Conservation (phyloP, 2,113 vertebrate genomes). For the Macquaria ambigua region DNA sequence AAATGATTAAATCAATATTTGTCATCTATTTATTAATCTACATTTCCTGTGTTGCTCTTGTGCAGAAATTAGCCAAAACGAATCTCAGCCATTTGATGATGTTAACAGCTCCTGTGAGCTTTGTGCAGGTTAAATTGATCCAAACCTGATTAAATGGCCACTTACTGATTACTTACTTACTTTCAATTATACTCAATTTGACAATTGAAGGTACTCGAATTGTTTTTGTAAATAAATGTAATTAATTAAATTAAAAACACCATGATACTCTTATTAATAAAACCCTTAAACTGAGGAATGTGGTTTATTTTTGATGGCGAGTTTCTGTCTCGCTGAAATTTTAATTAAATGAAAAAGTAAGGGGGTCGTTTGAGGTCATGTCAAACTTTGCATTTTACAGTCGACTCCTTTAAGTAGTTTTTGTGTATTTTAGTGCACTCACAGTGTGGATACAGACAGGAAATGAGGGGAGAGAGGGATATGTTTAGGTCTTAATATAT, state of each 20-base stretch:
- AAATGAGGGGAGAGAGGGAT: too few relatives aligned
- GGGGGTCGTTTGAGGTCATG: too few relatives aligned
- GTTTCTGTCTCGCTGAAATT: background rate
- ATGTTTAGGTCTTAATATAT: too few relatives aligned
- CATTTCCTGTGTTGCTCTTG: background rate
- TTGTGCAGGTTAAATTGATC: background rate
- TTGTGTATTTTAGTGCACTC: background rate
- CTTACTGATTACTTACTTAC: background rate
- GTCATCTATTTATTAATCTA: background rate
- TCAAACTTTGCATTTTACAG: too few relatives aligned
- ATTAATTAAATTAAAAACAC: too few relatives aligned
- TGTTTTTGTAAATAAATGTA: too few relatives aligned
- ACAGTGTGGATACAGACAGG: too few relatives aligned
- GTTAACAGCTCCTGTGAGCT: background rate
- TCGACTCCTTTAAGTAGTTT: background rate
- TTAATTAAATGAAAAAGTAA: background rate
- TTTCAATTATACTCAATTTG: background rate
- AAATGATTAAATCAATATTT: background rate
- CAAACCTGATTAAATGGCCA: background rate
- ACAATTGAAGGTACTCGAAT: background rate
- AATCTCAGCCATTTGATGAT: background rate
- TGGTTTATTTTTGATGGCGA: background rate
- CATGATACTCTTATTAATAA: too few relatives aligned
- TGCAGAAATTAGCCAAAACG: background rate
- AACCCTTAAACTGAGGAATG: too few relatives aligned